phyloP scores from a whole-genome alignment of 2,797 vertebrate genomes.

The Sparus aurata region DNA sequence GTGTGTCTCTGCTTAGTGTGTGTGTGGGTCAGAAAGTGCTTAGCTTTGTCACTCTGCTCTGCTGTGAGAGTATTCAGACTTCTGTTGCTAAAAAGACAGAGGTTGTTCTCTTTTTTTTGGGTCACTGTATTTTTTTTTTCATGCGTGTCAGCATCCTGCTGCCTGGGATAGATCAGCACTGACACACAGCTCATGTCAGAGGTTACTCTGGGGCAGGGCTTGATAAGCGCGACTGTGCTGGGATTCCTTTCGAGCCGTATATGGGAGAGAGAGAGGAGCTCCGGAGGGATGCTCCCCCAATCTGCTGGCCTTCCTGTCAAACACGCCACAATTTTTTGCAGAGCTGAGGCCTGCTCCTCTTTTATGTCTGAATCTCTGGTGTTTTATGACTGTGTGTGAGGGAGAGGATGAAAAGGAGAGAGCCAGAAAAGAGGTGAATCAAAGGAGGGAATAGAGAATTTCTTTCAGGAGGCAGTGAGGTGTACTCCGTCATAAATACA shows the following conservation, averaged over 20 bases:
- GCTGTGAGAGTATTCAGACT: conserved; percentile 27
- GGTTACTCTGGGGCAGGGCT: conserved; percentile 48
- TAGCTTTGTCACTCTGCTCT: conserved; percentile 18
- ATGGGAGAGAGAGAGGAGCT: conserved; percentile 63
- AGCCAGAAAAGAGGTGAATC: neutral
- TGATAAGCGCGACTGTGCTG: conserved; percentile 48
- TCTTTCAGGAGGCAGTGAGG: conserved; percentile 5
- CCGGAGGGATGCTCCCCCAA: conserved; percentile 53
- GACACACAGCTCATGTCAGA: conserved; percentile 61
- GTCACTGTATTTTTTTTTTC: conserved; percentile 39
- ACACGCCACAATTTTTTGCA: conserved; percentile 44
- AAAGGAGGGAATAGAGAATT: neutral
- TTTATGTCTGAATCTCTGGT: conserved; percentile 38
- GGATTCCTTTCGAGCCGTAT: conserved; percentile 67
- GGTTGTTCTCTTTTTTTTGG: conserved; percentile 4
- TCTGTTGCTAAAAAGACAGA: conserved; percentile 11
- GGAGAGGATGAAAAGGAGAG: neutral
- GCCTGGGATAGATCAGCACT: conserved; percentile 67
- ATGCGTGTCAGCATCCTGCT: conserved; percentile 66
- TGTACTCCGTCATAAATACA: neutral
- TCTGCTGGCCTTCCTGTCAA: conserved; percentile 64
- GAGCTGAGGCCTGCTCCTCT: conserved; percentile 57
- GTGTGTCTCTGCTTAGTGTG: conserved; percentile 22
- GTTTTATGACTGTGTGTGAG: conserved; percentile 50
- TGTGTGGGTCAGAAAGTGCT: conserved; percentile 34